Evolutionary conservation across 1,140 invertebrate genomes (phyloP), one percentile per base, ranked within the genome.

Genomic region (Proctacanthus coquilletti): DNA sequence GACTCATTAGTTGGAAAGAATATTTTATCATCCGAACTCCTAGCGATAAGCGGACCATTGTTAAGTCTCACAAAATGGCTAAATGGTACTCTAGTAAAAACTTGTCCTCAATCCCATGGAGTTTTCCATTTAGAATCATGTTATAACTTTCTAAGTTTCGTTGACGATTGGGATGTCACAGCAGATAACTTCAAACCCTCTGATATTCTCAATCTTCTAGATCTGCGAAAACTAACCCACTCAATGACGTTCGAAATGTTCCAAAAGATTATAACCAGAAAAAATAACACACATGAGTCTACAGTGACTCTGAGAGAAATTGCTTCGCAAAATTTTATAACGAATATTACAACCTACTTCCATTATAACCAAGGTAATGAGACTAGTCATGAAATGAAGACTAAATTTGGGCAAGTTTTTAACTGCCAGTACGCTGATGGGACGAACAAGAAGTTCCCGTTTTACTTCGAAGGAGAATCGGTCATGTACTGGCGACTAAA

Each of bases 401-500:
- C 53, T 8, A 56, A 55, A 36, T 59, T 59, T 10, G 56, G 56
- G 0, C 43, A 56, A 35, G 52, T 56, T 2, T 59, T 59, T 38
- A 55, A 54, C 30, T 59, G 56, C 21, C 56, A 58, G 41, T 58
- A 50, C 29, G 53, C 44, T 5, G 47, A 50, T 0, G 55, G 55
- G 0, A 52, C 58, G 1, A 58, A 58, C 40, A 34, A 47, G 1
- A 23, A 54, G 0, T 50, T 58, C 42, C 55, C 55, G 8, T 58
- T 58, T 39, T 32, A 56, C 2, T 58, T 57, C 9, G 54, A 59
- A 14, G 56, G 53, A 2, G 53, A 59, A 31, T 52, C 50, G 0
- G 54, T 57, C 4, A 60, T 60, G 56, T 60, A 52, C 32, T 60
- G 57, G 57, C 48, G 56, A 21, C 47, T 67, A 29, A 59, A 62